Evolutionary conservation across 2,113 vertebrate genomes (phyloP).

Genomic region (Pimephales promelas): DNA sequence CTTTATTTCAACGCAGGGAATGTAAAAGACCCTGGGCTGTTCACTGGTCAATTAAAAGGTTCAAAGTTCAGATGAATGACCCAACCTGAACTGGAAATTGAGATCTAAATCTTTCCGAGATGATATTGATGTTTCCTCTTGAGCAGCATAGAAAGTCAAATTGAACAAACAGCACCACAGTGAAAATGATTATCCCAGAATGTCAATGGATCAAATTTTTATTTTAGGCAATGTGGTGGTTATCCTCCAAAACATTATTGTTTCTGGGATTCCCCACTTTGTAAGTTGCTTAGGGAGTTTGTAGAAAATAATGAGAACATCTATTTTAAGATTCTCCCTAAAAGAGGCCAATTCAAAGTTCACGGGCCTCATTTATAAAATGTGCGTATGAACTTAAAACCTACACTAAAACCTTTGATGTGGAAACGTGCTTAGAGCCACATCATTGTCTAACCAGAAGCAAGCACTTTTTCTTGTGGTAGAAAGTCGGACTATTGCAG

Average conservation of each 20-base stretch:
- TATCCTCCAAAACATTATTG: not conserved
- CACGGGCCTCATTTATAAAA: no score
- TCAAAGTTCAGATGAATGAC: constrained; percentile 20
- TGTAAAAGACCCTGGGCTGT: constrained; percentile 22
- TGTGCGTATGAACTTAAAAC: no score
- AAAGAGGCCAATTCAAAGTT: not conserved
- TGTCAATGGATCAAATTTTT: not conserved
- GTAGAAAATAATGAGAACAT: not conserved
- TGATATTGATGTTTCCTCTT: constrained; percentile 24
- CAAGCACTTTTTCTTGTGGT: no score
- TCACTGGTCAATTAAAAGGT: not conserved
- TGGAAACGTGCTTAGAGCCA: no score
- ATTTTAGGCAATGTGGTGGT: constrained; percentile 18
- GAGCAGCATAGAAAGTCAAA: constrained; percentile 4
- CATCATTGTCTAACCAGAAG: no score
- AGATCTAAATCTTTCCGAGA: constrained; percentile 24
- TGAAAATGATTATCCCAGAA: constrained; percentile 31
- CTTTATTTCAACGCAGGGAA: not conserved
- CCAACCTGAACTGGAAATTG: not conserved
- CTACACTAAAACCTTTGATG: no score
- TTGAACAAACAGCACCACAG: not conserved
- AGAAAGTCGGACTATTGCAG: no score
- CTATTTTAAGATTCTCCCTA: not conserved
- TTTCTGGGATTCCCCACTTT: not conserved
- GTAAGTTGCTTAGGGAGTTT: not conserved